Conservation (phyloP, 2,113 vertebrate species). For the Daphoenositta chrysoptera region DNA sequence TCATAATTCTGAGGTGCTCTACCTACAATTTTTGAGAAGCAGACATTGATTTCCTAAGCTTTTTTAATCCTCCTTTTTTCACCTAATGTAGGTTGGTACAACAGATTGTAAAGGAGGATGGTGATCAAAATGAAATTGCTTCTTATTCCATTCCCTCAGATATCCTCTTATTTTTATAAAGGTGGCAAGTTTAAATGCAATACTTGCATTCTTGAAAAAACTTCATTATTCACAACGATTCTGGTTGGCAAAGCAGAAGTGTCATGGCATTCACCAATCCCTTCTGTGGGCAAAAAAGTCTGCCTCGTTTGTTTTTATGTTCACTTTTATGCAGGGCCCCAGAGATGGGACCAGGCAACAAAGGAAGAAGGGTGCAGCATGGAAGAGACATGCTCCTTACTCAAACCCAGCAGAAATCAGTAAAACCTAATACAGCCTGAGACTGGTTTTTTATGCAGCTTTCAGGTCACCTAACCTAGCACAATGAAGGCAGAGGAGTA, state of each 20-base stretch:
- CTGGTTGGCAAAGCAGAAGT: background rate
- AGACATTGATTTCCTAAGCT: background rate
- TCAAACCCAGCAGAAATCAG: background rate
- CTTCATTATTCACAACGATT: background rate
- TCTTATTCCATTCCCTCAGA: background rate
- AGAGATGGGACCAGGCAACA: too few relatives aligned
- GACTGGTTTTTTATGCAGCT: background rate
- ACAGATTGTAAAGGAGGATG: background rate
- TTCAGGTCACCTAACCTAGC: background rate
- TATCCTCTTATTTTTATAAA: background rate
- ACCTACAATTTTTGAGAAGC: background rate
- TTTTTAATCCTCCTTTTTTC: background rate
- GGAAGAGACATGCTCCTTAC: background rate
- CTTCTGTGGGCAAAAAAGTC: background rate
- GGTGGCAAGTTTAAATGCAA: background rate
- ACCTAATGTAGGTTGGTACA: background rate
- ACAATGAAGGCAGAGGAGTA: background rate
- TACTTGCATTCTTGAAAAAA: background rate
- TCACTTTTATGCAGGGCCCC: background rate
- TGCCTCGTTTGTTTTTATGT: background rate
- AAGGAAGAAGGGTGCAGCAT: background rate
- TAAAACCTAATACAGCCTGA: background rate
- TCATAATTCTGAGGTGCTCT: background rate
- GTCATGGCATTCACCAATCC: background rate
- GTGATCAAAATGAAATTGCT: background rate